A percentile compares a stretch with the other conserved stretches of the same genome.
These are phyloP conservation scores for Lepidonotus clava DNA, from an alignment of 2,888 invertebrate species.

Conservation along the genomic window DNA sequence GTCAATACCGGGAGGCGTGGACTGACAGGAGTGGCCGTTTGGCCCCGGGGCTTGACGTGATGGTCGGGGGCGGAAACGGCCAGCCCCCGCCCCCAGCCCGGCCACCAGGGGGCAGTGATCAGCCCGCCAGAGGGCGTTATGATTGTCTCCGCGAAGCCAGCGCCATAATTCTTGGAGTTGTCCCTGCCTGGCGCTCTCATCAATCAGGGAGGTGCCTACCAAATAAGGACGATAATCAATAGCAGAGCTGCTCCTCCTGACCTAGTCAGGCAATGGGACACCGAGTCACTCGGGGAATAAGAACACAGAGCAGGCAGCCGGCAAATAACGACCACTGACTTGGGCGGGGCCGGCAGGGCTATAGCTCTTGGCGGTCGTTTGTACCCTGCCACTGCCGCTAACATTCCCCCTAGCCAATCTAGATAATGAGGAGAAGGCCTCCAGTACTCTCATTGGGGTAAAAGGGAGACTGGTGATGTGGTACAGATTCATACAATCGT, in stretches of 20 bases:
- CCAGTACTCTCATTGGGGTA: too few species aligned
- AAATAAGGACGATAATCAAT: slow-evolving; percentile 20
- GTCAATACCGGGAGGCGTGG: not conserved
- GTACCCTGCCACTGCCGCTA: not conserved
- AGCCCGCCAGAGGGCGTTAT: not conserved
- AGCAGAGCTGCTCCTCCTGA: not conserved
- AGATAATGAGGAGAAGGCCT: not conserved
- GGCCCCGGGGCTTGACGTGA: not conserved
- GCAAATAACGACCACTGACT: not conserved
- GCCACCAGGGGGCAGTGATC: slow-evolving; percentile 5
- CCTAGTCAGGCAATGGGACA: not conserved
- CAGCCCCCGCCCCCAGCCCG: not conserved
- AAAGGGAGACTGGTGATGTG: too few species aligned
- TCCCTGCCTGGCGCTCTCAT: not conserved
- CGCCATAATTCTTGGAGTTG: not conserved
- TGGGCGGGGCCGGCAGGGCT: too few species aligned
- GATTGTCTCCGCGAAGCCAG: not conserved
- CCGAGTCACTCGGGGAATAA: not conserved
- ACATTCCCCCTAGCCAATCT: not conserved
- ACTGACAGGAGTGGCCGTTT: not conserved
- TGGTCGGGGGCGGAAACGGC: not conserved
- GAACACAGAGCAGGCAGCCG: not conserved
- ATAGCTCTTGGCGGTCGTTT: too few species aligned
- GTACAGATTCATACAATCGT: too few species aligned
- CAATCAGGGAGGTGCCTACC: not conserved